Base-by-base conservation (phyloP, 2,888 invertebrate species). In the Oligia strigilis region DNA sequence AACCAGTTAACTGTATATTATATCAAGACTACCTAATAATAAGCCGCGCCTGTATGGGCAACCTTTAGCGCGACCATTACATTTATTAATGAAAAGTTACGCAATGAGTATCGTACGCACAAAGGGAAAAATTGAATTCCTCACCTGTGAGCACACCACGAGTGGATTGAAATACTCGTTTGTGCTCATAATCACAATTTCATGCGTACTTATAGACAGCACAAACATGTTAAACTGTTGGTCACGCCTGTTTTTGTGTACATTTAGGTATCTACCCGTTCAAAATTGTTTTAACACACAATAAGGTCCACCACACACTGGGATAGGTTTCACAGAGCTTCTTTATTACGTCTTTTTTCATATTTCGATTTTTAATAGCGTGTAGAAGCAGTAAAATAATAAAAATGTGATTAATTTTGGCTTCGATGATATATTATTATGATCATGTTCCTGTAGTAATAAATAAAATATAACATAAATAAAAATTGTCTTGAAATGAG, bases 131-230 rank as follows among this genome's bases (percentile, higher is more conserved):
- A 82, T 77, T 67, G 49, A 85, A 84, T 84, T 84, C 84, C 80
- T 78, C 86, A 88, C 83, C 85, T 88, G 87, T 87, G 83, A 77
- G 69, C 67, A 84, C 79, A 85, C 73, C 83, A 81, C 79, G 84
- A 84, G 80, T 88, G 84, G 90, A 93, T 92, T 91, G 90, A 92
- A 92, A 91, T 80, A 90, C 90, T 87, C 90, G 92, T 94, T 94
- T 94, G 93, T 93, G 92, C 93, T 94, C 91, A 94, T 96, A 96
- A 96, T 96, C 94, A 96, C 93, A 94, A 95, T 96, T 96, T 96
- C 95, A 96, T 95, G 96, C 95, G 92, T 94, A 92, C 93, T 96
- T 94, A 95, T 93, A 92, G 92, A 93, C 91, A 93, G 93, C 93
- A 93, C 93, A 93, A 93, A 94, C 94, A 94, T 91, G 94, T 95